phyloP scores from a whole-genome alignment of 2,797 vertebrate species.

The Rhinatrema bivittatum region DNA sequence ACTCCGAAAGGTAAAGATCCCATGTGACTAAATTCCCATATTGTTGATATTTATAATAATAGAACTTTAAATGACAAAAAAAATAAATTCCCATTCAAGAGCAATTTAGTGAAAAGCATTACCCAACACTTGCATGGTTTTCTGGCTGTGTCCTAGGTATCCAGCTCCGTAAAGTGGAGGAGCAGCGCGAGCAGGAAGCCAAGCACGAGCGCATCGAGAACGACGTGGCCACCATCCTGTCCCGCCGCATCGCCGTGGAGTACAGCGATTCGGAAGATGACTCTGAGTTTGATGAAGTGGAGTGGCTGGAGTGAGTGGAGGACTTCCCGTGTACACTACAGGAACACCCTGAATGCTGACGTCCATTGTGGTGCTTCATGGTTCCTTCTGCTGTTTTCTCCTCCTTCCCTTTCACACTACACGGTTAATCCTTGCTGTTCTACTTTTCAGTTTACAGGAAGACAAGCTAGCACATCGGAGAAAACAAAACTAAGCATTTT shows the following conservation, averaged over 20 bases:
- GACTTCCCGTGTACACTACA: constrained; percentile 36
- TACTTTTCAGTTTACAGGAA: constrained; percentile 57
- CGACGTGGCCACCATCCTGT: constrained; percentile 93
- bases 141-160: constrained; percentile 68
- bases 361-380: constrained; percentile 70
- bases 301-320: constrained; percentile 84
- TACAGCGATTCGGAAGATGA: constrained; percentile 97
- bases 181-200: constrained; percentile 93
- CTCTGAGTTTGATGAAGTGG: constrained; percentile 94
- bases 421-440: constrained; percentile 51
- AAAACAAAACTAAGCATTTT: constrained; percentile 64
- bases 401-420: constrained; percentile 46
- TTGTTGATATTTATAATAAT: too few species aligned
- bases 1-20: too few species aligned
- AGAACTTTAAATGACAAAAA: too few species aligned
- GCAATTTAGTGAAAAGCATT: too few species aligned
- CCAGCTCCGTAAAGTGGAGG: constrained; percentile 94
- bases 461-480: constrained; percentile 55
- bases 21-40: too few species aligned
- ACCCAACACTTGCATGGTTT: too few species aligned
- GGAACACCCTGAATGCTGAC: constrained; percentile 58
- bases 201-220: constrained; percentile 95
- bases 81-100: too few species aligned
- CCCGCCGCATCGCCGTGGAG: constrained; percentile 91
- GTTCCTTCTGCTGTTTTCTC: constrained; percentile 66